phyloP scores from a whole-genome alignment of 1,140 invertebrate genomes.

The Coptotermes formosanus region DNA sequence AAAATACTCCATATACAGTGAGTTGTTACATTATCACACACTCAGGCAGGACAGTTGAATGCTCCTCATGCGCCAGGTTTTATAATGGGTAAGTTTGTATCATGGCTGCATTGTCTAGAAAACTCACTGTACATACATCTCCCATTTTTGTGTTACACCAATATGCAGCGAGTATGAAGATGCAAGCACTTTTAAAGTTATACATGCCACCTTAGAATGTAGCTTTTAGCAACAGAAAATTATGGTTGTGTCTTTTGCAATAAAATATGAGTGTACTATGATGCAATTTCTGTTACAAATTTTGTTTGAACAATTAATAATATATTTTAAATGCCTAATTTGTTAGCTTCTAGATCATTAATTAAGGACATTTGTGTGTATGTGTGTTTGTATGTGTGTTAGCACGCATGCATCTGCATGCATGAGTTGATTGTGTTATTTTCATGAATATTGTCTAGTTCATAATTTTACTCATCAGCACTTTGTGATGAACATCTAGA shows the following conservation, averaged over 20 bases:
- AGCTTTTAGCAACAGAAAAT: neutral
- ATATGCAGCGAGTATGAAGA: neutral
- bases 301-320: neutral
- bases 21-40: too few relatives aligned
- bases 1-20: neutral
- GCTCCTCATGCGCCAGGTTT: too few relatives aligned
- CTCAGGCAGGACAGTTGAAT: too few relatives aligned
- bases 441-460: neutral
- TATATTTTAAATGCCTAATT: neutral
- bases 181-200: neutral
- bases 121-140: neutral
- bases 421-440: neutral
- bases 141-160: neutral
- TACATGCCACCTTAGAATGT: neutral
- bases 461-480: conserved; percentile 5
- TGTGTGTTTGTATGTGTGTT: too few relatives aligned
- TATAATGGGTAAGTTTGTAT: too few relatives aligned
- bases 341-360: neutral
- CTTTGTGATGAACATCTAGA: neutral
- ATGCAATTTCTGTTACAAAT: neutral
- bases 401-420: too few relatives aligned
- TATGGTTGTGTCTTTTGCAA: neutral
- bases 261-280: neutral
- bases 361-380: neutral
- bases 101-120: too few relatives aligned